Evolutionary conservation across 2,797 vertebrate genomes (phyloP), one percentile per base, ranked within the genome.

Genomic region (Xenopus petersii): DNA sequence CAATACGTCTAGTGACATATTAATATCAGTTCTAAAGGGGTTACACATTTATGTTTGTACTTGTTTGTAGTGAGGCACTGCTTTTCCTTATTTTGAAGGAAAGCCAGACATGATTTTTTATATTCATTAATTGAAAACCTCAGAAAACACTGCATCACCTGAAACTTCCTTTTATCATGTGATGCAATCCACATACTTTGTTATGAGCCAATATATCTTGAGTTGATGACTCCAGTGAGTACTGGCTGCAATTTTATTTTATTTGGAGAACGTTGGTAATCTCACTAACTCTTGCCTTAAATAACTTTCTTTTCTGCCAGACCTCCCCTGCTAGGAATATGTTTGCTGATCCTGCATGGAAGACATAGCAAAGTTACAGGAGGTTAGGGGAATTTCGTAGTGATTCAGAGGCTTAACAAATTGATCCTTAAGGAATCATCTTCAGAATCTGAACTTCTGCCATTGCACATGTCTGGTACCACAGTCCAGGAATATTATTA

Each of bases 81-180:
- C 4, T 58, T 61, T 56, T 15, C 7, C 1, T 68, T 55, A 48
- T 65, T 68, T 51, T 30, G 24, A n/a, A 16, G 66, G 4, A 13
- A 17, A 33, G 54, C 49, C 21, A 56, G 10, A 51, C 8, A 47
- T 16, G 12, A n/a, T 16, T n/a, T 49, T 60, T 15, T n/a, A 9
- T 60, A 2, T 2, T 16, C 17, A 66, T 59, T 59, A 48, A 66
- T 13, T 64, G 72, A 72, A 64, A 71, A 16, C 64, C 51, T 30
- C 51, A 49, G 33, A 73, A 10, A 73, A 46, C 42, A 70, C 21
- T 56, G 48, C 15, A 15, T 68, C 12, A 68, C 66, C 66, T 56
- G 26, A 33, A 12, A 46, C 24, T 17, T 68, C 17, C 51, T n/a
- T 33, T 42, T 42, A 42, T 42, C 36, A 9, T 10, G 26, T 21